Percentiles rank a stretch among this genome's conserved stretches.
Conservation (phyloP, 2,888 invertebrate species). For the Charanyca ferruginea region DNA sequence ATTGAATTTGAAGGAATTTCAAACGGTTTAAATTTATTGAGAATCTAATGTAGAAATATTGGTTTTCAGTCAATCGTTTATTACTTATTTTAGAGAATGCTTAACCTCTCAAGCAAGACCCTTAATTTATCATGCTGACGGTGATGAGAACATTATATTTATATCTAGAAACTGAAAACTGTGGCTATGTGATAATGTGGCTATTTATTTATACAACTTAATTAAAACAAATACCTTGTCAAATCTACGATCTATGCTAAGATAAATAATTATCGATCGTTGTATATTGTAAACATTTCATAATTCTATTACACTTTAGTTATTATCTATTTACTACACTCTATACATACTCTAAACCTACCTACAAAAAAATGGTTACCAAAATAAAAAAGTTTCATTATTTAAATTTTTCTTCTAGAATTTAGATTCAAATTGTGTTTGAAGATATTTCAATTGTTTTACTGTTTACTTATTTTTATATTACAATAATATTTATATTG, state of each 20-base stretch:
- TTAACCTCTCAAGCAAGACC: background rate
- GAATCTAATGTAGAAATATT: too few relatives aligned
- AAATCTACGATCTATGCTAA: constrained; percentile 1
- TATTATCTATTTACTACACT: background rate
- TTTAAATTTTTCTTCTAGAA: too few relatives aligned
- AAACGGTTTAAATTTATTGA: background rate
- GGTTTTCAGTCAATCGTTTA: too few relatives aligned
- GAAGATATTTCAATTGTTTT: too few relatives aligned
- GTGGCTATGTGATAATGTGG: too few relatives aligned
- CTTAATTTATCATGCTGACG: background rate
- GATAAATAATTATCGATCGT: constrained; percentile 18
- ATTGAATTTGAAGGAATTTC: too few relatives aligned
- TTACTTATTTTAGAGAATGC: background rate
- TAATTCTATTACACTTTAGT: background rate
- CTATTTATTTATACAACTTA: background rate
- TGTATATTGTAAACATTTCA: constrained; percentile 6
- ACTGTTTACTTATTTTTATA: too few relatives aligned
- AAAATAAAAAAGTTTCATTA: too few relatives aligned
- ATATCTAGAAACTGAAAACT: constrained; percentile 15
- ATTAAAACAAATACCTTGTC: constrained; percentile 36
- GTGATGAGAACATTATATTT: constrained; percentile 11
- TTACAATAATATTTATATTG: too few relatives aligned
- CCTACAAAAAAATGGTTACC: background rate
- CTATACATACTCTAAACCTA: background rate
- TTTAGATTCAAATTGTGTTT: too few relatives aligned